These are phyloP conservation scores for Crocidura indochinensis DNA, from an alignment of 2,797 vertebrate species.

Conservation along the genomic window DNA sequence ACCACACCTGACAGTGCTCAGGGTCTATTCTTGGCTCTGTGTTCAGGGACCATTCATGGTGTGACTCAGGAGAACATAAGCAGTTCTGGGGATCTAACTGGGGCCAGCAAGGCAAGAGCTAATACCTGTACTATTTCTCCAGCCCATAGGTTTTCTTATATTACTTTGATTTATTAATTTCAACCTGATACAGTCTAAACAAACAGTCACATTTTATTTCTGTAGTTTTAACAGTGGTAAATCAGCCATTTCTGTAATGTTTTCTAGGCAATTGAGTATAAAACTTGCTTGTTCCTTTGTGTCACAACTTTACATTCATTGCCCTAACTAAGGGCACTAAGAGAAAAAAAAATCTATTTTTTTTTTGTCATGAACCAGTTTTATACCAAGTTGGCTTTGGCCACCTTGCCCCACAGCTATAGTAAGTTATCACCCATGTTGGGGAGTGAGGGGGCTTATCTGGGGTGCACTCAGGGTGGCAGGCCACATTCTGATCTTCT, in stretches of 20 bases:
- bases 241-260: background rate
- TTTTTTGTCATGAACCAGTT: constrained; percentile 47
- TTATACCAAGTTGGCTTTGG: background rate
- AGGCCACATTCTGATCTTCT: background rate
- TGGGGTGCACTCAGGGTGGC: background rate
- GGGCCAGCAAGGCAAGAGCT: too few relatives aligned
- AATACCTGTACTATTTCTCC: too few relatives aligned
- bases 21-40: too few relatives aligned
- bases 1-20: too few relatives aligned
- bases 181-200: background rate
- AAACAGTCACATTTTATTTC: background rate
- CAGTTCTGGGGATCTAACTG: too few relatives aligned
- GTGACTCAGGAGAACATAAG: too few relatives aligned
- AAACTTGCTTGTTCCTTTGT: constrained; percentile 39
- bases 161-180: constrained; percentile 41
- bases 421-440: background rate
- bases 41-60: too few relatives aligned
- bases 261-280: background rate
- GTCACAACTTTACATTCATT: background rate
- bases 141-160: background rate
- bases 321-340: constrained; percentile 33
- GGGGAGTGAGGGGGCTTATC: background rate
- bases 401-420: background rate
- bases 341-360: background rate
- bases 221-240: background rate